Conservation (phyloP, 2,888 invertebrate genomes). For the Ormyrus thymus region DNA sequence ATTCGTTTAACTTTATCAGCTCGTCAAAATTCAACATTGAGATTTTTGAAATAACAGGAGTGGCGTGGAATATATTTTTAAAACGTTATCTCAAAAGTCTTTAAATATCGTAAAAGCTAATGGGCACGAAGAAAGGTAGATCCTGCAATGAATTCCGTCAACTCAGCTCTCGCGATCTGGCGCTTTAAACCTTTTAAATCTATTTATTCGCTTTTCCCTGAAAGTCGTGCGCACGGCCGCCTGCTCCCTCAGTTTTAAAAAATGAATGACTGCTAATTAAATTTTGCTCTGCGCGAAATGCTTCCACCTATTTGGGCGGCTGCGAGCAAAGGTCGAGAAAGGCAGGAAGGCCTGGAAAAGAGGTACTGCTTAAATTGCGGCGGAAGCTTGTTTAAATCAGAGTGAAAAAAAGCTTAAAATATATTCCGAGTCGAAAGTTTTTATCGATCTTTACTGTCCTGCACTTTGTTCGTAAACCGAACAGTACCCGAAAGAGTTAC, state of each 20-base stretch:
- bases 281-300: constrained; percentile 16
- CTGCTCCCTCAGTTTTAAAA: not conserved
- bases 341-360: no score
- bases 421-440: constrained; percentile 40
- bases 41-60: no score
- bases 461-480: constrained; percentile 22
- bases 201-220: constrained; percentile 13
- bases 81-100: not conserved
- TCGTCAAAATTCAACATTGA: no score
- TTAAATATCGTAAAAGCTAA: constrained; percentile 15
- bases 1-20: no score
- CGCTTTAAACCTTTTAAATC: constrained; percentile 8
- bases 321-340: not conserved
- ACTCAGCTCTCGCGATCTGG: not conserved
- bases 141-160: not conserved
- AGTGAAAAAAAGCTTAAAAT: constrained; percentile 17
- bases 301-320: not conserved
- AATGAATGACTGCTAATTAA: constrained; percentile 42
- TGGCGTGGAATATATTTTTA: not conserved
- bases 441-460: constrained; percentile 42
- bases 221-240: not conserved
- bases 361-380: no score
- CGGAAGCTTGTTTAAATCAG: constrained; percentile 1
- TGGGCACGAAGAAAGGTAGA: constrained; percentile 3
- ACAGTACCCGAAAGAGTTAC: constrained; percentile 36